phyloP scores from a whole-genome alignment of 2,113 vertebrate species.

The Cairina moschata region DNA sequence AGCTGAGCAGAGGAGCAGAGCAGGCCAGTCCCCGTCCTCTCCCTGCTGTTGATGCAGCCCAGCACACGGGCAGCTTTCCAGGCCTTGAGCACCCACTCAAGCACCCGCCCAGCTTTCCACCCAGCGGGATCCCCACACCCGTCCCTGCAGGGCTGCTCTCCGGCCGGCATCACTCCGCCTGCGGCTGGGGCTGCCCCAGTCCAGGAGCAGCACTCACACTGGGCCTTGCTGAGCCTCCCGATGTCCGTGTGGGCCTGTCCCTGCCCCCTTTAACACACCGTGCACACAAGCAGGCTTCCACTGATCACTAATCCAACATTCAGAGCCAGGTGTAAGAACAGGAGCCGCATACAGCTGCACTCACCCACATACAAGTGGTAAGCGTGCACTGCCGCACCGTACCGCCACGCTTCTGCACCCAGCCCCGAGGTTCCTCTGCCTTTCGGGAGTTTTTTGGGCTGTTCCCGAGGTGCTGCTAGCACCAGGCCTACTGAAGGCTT shows the following conservation, averaged over 20 bases:
- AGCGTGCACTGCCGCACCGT: not conserved
- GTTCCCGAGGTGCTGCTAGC: rapidly evolving
- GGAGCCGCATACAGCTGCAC: rapidly evolving
- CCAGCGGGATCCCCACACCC: not conserved
- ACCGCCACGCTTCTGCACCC: rapidly evolving
- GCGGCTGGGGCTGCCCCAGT: not conserved
- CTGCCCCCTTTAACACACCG: rapidly evolving
- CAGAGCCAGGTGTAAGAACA: not conserved
- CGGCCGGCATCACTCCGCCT: not conserved
- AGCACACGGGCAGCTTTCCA: not conserved
- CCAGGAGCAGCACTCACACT: not conserved
- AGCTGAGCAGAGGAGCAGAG: too few species aligned
- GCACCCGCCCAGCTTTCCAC: too few species aligned
- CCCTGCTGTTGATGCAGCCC: not conserved
- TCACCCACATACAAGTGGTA: rapidly evolving
- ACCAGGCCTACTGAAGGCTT: rapidly evolving
- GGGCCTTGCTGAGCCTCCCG: not conserved
- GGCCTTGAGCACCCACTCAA: not conserved
- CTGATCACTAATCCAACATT: too few species aligned
- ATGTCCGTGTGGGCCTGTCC: not conserved
- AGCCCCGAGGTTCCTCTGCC: not conserved
- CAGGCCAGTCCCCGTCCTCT: not conserved
- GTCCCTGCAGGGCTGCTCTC: not conserved
- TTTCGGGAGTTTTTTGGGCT: not conserved
- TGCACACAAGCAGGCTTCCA: not conserved